Percentiles rank a stretch among this genome's conserved stretches.
Conservation (phyloP, 1,140 invertebrate genomes). For the Heliothis virescens region DNA sequence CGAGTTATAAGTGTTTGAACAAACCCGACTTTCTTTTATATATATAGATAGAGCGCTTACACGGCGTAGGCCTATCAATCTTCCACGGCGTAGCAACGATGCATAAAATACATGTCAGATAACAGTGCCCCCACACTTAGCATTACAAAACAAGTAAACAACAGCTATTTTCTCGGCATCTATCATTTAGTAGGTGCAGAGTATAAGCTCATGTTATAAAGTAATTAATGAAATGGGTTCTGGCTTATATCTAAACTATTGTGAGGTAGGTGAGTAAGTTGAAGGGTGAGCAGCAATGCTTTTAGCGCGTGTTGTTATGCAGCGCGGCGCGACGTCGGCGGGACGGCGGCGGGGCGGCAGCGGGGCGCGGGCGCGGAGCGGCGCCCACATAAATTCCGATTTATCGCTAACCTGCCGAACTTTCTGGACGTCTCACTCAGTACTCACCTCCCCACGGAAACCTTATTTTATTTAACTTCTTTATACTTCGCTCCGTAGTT, state of each 20-base stretch:
- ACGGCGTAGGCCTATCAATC: neutral
- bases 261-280: constrained; percentile 29
- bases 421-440: constrained; percentile 71
- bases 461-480: constrained; percentile 77
- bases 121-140: neutral
- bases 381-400: constrained; percentile 75
- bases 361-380: constrained; percentile 48
- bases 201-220: constrained; percentile 19
- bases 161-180: neutral
- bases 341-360: constrained; percentile 54
- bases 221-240: constrained; percentile 35
- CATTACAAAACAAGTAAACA: neutral
- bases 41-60: no score
- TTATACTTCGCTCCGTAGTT: constrained; percentile 61
- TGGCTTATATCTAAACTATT: constrained; percentile 34
- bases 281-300: constrained; percentile 57
- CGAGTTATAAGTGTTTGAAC: no score
- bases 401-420: constrained; percentile 79
- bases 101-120: neutral
- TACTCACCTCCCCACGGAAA: constrained; percentile 65
- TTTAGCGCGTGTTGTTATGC: constrained; percentile 65
- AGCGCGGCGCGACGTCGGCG: constrained; percentile 44
- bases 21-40: no score
- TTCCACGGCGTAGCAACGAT: neutral
- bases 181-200: no score